A percentile compares a stretch with the other conserved stretches of the same genome.
These are phyloP conservation scores for Meteorus sp. DNA, from an alignment of 1,140 invertebrate genomes.

Conservation along the genomic window DNA sequence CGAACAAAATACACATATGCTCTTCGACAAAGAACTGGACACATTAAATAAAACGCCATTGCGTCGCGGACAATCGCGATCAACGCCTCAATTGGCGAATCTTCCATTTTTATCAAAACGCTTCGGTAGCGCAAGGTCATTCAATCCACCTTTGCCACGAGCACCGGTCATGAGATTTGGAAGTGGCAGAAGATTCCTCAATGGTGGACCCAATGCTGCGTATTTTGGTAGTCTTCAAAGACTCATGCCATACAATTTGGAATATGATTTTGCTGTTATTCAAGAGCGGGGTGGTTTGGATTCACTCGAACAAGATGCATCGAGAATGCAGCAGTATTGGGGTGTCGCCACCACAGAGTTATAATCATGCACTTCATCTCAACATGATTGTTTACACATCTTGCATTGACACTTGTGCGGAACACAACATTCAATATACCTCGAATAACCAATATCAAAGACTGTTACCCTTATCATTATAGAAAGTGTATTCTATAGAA, in stretches of 20 bases:
- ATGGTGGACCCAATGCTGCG: conserved; percentile 78
- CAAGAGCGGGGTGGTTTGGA: conserved; percentile 72
- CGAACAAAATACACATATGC: conserved; percentile 84
- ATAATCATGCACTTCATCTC: conserved; percentile 48
- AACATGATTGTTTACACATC: too few relatives aligned
- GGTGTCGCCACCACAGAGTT: conserved; percentile 82
- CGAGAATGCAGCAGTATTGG: conserved; percentile 85
- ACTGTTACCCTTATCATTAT: too few relatives aligned
- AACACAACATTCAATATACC: too few relatives aligned
- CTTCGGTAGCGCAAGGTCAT: conserved; percentile 78
- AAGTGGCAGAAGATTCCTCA: conserved; percentile 59
- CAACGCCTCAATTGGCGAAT: conserved; percentile 51
- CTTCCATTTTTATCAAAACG: conserved; percentile 70
- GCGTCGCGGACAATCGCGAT: conserved; percentile 55
- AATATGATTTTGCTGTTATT: conserved; percentile 81
- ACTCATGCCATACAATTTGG: conserved; percentile 81
- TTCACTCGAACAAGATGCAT: conserved; percentile 73
- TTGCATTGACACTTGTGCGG: too few relatives aligned
- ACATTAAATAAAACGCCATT: conserved; percentile 70
- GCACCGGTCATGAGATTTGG: conserved; percentile 51
- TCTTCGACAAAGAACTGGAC: conserved; percentile 86
- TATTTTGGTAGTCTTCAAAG: conserved; percentile 83
- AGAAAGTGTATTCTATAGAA: too few relatives aligned
- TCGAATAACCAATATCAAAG: too few relatives aligned
- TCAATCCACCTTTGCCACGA: conserved; percentile 60